Evolutionary conservation across 2,113 vertebrate species (phyloP), one percentile per base, ranked within the genome.

Genomic region (Ardeotis arabs): DNA sequence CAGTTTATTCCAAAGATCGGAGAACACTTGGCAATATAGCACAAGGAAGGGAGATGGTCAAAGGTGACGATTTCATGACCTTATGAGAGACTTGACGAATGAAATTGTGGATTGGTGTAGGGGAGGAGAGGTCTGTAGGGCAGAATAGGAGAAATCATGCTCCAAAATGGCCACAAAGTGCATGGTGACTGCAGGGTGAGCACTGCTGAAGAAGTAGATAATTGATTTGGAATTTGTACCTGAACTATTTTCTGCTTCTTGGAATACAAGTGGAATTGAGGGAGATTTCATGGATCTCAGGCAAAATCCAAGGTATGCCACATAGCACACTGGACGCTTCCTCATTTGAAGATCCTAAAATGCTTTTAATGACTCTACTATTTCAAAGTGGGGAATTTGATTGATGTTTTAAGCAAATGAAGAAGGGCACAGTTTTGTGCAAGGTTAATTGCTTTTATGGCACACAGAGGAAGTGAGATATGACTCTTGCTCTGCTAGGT

Each of bases 391-490:
- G 14, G 23, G 4, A 64, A 50, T 76, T 53, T 45, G 6, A 12
- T 76, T 47, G 28, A n/a, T 58, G 27, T 73, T 84, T 86, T 63
- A 84, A 69, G 24, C 14, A 69, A 45, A 73, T 58, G 44, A 90
- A 73, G 47, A 64, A 69, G 49, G 29, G 55, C n/a, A 67, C 3
- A 18, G 1, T 18, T 84, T 87, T 87, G 55, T 83, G 33, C 75
- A 83, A 92, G 62, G 53, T 92, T 92, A 85, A 68, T 92, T 88
- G 70, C 24, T 92, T 95, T 88, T 86, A 33, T 49, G 39, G 20
- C 27, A 83, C 45, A 80, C 33, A 44, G 55, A 53, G 37, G 55
- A 84, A 86, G 59, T 41, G 55, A 89, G 50, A 37, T n/a, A 45
- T 80, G 35, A 80, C 73, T 90, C 52, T 78, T 86, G 22, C 24